A percentile compares a stretch with the other conserved stretches of the same genome.
These are phyloP conservation scores for Nycticryphes semicollaris DNA, from an alignment of 2,113 vertebrate genomes.

Conservation along the genomic window DNA sequence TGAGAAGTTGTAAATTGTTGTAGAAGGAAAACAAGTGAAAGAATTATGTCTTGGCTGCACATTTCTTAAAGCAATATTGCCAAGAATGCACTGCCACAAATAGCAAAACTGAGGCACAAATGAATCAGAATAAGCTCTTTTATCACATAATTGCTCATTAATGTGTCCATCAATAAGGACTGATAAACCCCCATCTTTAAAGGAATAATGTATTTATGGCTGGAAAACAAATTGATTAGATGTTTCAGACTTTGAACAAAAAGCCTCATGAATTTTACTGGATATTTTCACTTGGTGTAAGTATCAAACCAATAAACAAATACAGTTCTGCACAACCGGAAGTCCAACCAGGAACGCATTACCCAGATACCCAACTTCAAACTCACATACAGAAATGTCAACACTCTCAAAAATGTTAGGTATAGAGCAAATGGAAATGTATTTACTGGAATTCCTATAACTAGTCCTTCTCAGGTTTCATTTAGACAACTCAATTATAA, in stretches of 20 bases:
- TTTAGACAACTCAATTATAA: not conserved
- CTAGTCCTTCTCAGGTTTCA: not conserved
- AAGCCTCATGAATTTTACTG: not conserved
- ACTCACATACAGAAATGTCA: not conserved
- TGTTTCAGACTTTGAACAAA: not conserved
- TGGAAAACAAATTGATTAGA: not conserved
- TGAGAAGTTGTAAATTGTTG: not conserved
- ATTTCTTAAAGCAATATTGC: not conserved
- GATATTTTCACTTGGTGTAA: not conserved
- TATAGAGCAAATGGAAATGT: not conserved
- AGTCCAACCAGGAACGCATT: not conserved
- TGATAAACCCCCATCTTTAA: fast-evolving
- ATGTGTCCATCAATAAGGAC: not conserved
- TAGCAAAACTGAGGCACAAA: not conserved
- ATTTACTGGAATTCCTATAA: not conserved
- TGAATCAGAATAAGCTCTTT: not conserved
- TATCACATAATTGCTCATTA: not conserved
- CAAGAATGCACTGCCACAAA: not conserved
- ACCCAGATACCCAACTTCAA: not conserved
- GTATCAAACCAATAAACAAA: not conserved
- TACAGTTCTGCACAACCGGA: not conserved
- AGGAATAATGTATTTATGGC: not conserved
- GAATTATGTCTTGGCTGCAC: not conserved
- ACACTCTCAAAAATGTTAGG: not conserved
- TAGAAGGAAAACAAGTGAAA: not conserved